Evolutionary conservation across 2,797 vertebrate genomes (phyloP), one percentile per base, ranked within the genome.

Genomic region (Tachyglossus aculeatus): DNA sequence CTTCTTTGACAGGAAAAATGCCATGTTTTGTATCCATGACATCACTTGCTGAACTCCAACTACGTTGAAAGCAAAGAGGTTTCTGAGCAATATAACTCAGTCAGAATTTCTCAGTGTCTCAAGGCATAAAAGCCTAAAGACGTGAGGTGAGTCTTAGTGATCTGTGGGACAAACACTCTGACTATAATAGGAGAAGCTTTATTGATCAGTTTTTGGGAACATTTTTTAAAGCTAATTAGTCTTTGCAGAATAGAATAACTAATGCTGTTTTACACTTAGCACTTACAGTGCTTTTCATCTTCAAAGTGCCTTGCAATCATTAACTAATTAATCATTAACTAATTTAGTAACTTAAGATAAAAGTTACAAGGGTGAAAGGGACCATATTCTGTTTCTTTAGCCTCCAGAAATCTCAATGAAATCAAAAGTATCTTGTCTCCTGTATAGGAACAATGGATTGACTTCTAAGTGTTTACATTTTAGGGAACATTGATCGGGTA

Each of bases 261-360:
- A 81, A 84, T 72, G 71, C 56, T 80, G 47, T 62, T 81, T 86
- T 83, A 85, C 68, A 77, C 73, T 83, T 82, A 74, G 80, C 65
- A 80, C 80, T 78, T 67, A 61, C 33, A 11, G 51, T 54, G 29
- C 53, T 64, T 80, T 80, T 80, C 78, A 78, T 80, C 71, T 67
- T 83, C 78, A 78, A 67, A 82, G 77, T 78, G 74, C 82, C 81
- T 78, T 81, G 85, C 66, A 83, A 87, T 85, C 78, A 83, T 87
- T 81, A 80, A 85, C 74, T 85, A 85, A 85, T 83, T 83, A 83
- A 85, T 87, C 80, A 85, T 78, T 85, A 85, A 74, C 81, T 87
- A 80, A 83, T 83, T 82, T 82, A 78, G 74, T 74, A 62, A 80
- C 76, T 61, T 55, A 71, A 29, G 54, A 78, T 71, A 57, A 65